These are phyloP conservation scores for Picus viridis DNA, from an alignment of 2,797 vertebrate species.

Conservation along the genomic window DNA sequence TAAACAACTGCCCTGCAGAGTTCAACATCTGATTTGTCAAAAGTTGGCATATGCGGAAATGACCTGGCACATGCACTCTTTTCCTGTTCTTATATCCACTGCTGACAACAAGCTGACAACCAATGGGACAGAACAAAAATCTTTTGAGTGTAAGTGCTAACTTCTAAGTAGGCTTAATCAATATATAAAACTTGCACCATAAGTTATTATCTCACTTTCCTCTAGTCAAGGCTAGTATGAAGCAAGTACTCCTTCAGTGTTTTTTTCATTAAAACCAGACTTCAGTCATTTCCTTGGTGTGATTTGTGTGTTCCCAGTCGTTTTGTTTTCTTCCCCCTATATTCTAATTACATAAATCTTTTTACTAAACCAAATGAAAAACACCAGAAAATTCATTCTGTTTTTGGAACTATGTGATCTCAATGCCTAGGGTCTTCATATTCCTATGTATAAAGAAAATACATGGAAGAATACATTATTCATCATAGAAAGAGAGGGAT, in stretches of 20 bases:
- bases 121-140: not conserved
- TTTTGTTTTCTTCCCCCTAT: not conserved
- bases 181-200: not conserved
- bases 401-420: not conserved
- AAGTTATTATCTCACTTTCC: not conserved
- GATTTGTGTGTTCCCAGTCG: rapidly evolving
- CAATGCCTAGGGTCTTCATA: not conserved
- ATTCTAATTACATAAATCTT: not conserved
- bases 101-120: not conserved
- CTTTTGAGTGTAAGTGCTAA: not conserved
- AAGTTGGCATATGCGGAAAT: not conserved
- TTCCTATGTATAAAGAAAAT: not conserved
- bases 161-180: not conserved
- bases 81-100: not conserved
- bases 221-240: not conserved
- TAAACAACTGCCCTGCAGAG: not conserved
- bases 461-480: not conserved
- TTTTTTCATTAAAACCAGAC: not conserved
- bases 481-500: not conserved
- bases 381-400: not conserved
- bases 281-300: not conserved
- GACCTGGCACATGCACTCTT: not conserved
- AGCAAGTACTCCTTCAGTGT: not conserved
- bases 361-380: not conserved
- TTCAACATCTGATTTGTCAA: not conserved